Evolutionary conservation across 2,113 vertebrate species (phyloP), one percentile per base, ranked within the genome.

Genomic region (Melanocharis versteri): DNA sequence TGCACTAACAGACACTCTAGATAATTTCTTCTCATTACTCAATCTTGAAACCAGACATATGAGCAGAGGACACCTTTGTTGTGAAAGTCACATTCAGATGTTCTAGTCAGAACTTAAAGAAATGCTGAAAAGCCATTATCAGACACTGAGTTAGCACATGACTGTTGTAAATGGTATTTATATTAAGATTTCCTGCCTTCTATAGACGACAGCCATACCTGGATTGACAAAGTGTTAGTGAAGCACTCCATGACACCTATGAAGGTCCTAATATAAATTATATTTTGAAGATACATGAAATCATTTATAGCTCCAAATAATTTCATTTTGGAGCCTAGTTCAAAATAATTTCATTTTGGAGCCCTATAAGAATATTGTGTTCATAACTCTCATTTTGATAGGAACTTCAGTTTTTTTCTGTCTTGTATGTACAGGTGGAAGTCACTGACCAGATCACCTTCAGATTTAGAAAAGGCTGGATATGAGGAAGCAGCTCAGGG

Each of bases 391-490:
- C 12, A 30, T 75, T 82, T 91, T 81, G 18, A 68, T 66, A 80
- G 16, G 13, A 83, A 44, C 26, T 69, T 61, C 50, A 68, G n/a
- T 35, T 53, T 62, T 84, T 70, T 77, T 31, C 81, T 89, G 19
- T 95, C 50, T 95, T 96, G 17, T 51, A 11, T 68, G 23, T 56
- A 57, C 68, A 97, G 98, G 56, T 97, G 97, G 97, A 96, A 87
- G 62, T 95, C 96, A 82, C 69, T 94, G 85, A 97, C 87, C 15
- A 96, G 88, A 40, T 39, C 89, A 79, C 73, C 93, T 79, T 89
- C 96, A 86, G 68, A 62, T 77, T 90, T 94, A 61, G 79, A 61
- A 96, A 88, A 92, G 95, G 75, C 65, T 73, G 85, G 69, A 56
- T 15, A 70, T 31, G 68, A 53, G n/a, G 62, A 97, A 70, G 68